phyloP scores from a whole-genome alignment of 2,797 vertebrate genomes.

The Nasua narica region DNA sequence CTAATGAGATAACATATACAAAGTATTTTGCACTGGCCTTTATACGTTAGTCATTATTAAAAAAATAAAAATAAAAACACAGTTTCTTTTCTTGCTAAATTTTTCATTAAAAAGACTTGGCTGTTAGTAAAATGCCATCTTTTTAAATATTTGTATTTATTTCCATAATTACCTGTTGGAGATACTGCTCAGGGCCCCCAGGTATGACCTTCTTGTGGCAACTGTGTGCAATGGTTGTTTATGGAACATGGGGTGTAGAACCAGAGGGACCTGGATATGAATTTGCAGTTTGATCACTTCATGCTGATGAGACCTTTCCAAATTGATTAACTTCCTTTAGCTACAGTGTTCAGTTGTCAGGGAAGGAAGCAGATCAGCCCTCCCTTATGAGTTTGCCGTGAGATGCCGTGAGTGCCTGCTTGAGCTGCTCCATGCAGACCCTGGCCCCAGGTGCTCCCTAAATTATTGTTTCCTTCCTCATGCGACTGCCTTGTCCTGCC shows the following conservation, averaged over 20 bases:
- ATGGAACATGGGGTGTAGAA: neutral
- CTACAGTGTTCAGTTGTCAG: neutral
- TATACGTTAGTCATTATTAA: neutral
- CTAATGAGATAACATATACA: neutral
- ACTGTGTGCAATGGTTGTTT: neutral
- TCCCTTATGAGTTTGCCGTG: neutral
- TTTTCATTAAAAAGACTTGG: neutral
- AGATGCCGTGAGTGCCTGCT: neutral
- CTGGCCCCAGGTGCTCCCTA: rapidly evolving
- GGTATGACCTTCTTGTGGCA: neutral
- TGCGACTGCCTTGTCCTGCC: rapidly evolving
- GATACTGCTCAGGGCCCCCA: neutral
- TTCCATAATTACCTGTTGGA: neutral
- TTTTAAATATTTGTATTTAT: neutral
- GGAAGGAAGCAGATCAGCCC: neutral
- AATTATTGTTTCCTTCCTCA: neutral
- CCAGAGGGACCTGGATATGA: neutral
- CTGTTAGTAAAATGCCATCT: neutral
- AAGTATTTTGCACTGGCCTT: neutral
- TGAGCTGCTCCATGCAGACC: rapidly evolving
- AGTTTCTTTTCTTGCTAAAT: neutral
- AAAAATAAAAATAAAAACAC: neutral
- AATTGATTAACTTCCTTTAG: neutral
- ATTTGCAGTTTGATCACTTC: neutral
- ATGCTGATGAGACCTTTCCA: neutral